Base-by-base conservation (phyloP, 2,888 invertebrate genomes). In the Nomada goodeniana region DNA sequence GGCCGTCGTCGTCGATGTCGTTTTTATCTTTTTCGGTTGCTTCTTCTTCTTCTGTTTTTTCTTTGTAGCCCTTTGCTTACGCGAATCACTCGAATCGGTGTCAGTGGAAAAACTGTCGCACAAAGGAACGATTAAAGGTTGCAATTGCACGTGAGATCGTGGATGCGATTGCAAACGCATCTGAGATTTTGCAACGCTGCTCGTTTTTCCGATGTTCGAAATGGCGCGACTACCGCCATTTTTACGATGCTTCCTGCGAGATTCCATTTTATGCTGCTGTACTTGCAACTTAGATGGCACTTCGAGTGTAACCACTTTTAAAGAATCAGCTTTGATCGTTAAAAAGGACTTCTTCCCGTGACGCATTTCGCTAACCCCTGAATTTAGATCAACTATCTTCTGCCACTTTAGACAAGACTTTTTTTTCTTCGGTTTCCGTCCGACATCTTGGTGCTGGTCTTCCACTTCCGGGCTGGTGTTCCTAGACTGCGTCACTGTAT, bases 11-110 rank as follows among this genome's bases (percentile, higher is more conserved):
- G 53, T 53, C 60, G 83, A 85, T 44, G 86, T 88, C 47, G 89
- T 85, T 11, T 88, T 90, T 13, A 80, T 86, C 20, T 85, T 88
- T 4, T 78, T 87, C 63, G 76, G n/a, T 50, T 78, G 91, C 10
- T 87, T 89, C 60, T 86, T 90, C n/a, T 86, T 89, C 76, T 88
- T 89, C 7, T 88, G 89, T 55, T 92, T 93, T 63, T 89, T 92
- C 42, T 78, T 83, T 1, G 74, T 76, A 5, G 64, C 83, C 11
- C 86, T 89, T 13, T 80, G 86, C 1, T 72, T 87, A 44, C 74
- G 86, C 3, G 83, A 76, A 65, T 89, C 77, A n/a, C 5, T 50
- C 2, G 86, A 86, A 2, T 73, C 78, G 23, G 76, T 64, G 5
- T 87, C 87, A 0, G 85, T 87, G 4, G 87, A 78, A 20, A 60